Percentiles rank a stretch among this genome's conserved stretches.
phyloP scores from a whole-genome alignment of 2,888 invertebrate species.

The Pammene aurita region DNA sequence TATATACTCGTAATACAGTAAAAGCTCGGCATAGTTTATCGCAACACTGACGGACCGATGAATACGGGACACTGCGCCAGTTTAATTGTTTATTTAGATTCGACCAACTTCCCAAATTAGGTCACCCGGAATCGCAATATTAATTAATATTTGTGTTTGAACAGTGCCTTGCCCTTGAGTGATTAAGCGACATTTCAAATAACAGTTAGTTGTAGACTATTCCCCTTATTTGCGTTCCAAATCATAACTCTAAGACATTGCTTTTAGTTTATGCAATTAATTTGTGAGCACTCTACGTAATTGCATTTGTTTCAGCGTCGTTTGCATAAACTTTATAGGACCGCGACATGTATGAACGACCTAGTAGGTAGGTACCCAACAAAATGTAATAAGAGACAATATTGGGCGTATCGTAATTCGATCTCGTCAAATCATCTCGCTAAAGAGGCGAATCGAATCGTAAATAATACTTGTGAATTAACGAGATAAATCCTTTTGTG shows the following conservation, averaged over 20 bases:
- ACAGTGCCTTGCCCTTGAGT: conserved; percentile 77
- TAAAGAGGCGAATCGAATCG: conserved; percentile 77
- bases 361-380: conserved; percentile 1
- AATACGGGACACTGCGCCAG: conserved; percentile 62
- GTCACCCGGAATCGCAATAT: conserved; percentile 75
- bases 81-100: conserved; percentile 80
- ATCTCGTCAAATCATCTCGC: conserved; percentile 67
- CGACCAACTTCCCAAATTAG: conserved; percentile 77
- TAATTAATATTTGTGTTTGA: conserved; percentile 82
- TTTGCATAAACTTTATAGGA: conserved; percentile 29
- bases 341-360: background rate
- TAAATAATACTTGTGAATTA: conserved; percentile 78
- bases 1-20: no score
- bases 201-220: conserved; percentile 72
- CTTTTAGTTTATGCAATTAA: conserved; percentile 55
- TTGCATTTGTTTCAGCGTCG: conserved; percentile 28
- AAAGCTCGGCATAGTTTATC: conserved; percentile 18
- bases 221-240: conserved; percentile 67
- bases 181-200: conserved; percentile 78
- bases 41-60: conserved; percentile 41
- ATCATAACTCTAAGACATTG: conserved; percentile 55
- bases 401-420: conserved; percentile 75
- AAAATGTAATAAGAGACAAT: conserved; percentile 69
- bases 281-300: conserved; percentile 43
- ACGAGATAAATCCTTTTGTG: conserved; percentile 72